Evolutionary conservation across 2,113 vertebrate species (phyloP).

Genomic region (Festucalex cinctus): DNA sequence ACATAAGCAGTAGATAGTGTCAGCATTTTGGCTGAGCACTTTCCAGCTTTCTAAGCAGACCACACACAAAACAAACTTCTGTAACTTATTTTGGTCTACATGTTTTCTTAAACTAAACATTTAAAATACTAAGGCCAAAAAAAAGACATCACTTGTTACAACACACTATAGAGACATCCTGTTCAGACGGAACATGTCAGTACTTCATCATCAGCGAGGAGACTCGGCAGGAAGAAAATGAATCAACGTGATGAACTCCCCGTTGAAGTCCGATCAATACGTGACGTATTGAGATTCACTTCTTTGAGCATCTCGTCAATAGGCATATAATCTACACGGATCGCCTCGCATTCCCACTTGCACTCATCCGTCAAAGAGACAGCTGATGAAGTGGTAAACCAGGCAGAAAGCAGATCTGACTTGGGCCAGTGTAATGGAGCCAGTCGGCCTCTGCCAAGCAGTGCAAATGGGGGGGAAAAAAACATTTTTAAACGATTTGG

Average conservation of each 20-base stretch:
- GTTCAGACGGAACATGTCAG: constrained; percentile 16
- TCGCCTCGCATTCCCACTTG: constrained; percentile 22
- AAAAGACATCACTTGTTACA: not conserved
- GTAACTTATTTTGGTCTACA: not conserved
- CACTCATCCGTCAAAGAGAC: constrained; percentile 23
- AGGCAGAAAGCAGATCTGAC: constrained; percentile 13
- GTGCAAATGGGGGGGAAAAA: not conserved
- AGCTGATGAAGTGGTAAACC: constrained; percentile 19
- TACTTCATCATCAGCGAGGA: constrained; percentile 10
- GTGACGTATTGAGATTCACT: constrained; percentile 30
- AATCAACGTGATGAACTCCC: constrained; percentile 46
- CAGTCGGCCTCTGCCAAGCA: not conserved
- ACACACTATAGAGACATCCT: not conserved
- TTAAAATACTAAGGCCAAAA: constrained; percentile 4
- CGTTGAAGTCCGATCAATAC: constrained; percentile 55
- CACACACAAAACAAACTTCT: not conserved
- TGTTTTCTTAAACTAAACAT: not conserved
- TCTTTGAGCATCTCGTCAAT: constrained; percentile 43
- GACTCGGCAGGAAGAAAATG: constrained; percentile 21
- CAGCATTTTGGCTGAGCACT: constrained; percentile 21
- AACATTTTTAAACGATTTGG: not conserved
- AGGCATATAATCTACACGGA: constrained; percentile 22
- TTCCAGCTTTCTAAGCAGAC: constrained; percentile 22
- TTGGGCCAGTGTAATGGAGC: not conserved
- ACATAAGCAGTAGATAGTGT: no score